Conservation (phyloP, 2,888 invertebrate genomes). For the Orchesella flavescens region DNA sequence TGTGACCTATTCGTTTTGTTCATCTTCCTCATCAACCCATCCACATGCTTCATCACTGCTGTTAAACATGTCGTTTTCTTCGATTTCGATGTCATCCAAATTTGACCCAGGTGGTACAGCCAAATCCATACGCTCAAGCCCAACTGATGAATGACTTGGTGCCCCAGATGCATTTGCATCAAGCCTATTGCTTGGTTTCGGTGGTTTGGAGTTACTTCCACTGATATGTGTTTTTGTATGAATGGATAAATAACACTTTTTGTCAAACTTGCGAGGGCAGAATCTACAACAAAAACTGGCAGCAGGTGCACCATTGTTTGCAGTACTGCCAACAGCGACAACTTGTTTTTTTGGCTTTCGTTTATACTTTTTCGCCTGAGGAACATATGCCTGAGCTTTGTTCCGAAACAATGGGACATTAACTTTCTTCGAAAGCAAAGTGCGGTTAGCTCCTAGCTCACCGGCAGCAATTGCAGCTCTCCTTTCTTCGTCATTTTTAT, state of each 20-base stretch:
- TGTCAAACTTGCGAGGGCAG: neutral
- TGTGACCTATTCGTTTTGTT: too few relatives aligned
- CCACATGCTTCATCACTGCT: too few relatives aligned
- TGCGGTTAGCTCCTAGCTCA: slow-evolving; percentile 9
- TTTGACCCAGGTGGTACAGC: neutral
- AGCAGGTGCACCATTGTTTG: neutral
- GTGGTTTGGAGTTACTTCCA: neutral
- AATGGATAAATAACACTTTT: slow-evolving; percentile 4
- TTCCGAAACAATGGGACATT: neutral
- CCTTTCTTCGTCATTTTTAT: slow-evolving; percentile 47
- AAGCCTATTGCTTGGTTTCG: neutral
- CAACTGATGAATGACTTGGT: neutral
- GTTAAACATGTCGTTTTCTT: neutral
- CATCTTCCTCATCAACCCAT: too few relatives aligned
- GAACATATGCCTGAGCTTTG: neutral
- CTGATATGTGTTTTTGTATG: slow-evolving; percentile 15
- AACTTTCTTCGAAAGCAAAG: neutral
- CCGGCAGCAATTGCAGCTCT: neutral
- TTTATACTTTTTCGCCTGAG: neutral
- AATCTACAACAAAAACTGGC: neutral
- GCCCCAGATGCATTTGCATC: neutral
- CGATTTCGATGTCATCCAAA: neutral
- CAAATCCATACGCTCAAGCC: neutral
- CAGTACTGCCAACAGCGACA: neutral
- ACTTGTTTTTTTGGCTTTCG: neutral